A percentile compares a stretch with the other conserved stretches of the same genome.
phyloP scores from a whole-genome alignment of 1,140 invertebrate genomes.

The Penaeus chinensis region DNA sequence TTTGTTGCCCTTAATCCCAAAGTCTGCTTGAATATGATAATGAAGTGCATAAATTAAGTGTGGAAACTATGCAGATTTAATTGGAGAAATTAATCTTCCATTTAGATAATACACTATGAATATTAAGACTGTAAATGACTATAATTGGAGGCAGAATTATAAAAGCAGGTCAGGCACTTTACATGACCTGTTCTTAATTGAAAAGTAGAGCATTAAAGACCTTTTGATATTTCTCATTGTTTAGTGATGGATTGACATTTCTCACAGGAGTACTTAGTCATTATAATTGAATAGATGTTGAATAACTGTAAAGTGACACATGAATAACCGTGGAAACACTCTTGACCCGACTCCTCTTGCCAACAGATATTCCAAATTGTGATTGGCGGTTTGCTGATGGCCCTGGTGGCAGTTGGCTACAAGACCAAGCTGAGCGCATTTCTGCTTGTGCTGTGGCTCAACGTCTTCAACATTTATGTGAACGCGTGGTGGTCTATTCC shows the following conservation, averaged over 20 bases:
- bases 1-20: too few species aligned
- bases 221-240: too few species aligned
- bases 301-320: background rate
- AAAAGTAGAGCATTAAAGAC: background rate
- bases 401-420: constrained; percentile 95
- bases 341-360: background rate
- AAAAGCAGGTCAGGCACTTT: too few species aligned
- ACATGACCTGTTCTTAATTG: background rate
- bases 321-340: background rate
- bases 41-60: too few species aligned
- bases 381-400: constrained; percentile 93
- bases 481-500: constrained; percentile 99
- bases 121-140: too few species aligned
- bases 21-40: too few species aligned
- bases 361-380: constrained; percentile 87
- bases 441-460: constrained; percentile 90
- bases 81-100: too few species aligned
- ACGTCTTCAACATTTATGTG: constrained; percentile 93
- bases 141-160: too few species aligned
- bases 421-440: constrained; percentile 98
- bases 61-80: too few species aligned
- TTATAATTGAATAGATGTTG: constrained; percentile 8
- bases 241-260: too few species aligned
- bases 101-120: too few species aligned
- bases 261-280: too few species aligned